Evolutionary conservation across 1,140 invertebrate genomes (phyloP).

Genomic region (Tenebrio molitor): DNA sequence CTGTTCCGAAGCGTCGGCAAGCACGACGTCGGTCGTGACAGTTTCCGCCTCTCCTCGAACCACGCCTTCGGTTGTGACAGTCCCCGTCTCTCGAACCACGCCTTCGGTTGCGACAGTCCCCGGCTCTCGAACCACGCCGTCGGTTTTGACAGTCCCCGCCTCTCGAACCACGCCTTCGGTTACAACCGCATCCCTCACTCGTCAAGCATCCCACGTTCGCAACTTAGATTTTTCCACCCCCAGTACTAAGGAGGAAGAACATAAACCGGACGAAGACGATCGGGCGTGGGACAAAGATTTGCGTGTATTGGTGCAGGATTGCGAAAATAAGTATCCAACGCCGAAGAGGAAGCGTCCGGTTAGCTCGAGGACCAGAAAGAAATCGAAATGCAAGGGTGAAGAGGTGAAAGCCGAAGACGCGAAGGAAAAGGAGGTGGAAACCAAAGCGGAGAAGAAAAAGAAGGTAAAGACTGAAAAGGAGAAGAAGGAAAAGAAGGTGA

Average conservation of each 20-base stretch:
- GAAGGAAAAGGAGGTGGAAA: no score
- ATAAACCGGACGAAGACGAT: background rate
- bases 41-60: no score
- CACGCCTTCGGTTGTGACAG: background rate
- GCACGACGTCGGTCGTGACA: no score
- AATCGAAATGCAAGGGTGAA: conserved; percentile 45
- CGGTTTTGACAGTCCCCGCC: background rate
- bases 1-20: no score
- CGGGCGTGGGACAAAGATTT: conserved; percentile 42
- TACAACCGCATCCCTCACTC: background rate
- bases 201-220: conserved; percentile 52
- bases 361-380: conserved; percentile 11
- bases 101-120: background rate
- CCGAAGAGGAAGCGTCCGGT: conserved; percentile 1
- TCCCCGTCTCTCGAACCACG: background rate
- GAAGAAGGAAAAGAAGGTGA: no score
- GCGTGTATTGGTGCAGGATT: background rate
- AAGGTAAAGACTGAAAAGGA: no score
- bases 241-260: conserved; percentile 26
- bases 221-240: conserved; percentile 59
- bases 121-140: background rate
- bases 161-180: background rate
- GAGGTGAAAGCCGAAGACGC: conserved; percentile 46
- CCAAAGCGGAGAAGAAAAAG: no score
- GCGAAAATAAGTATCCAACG: background rate